phyloP scores from a whole-genome alignment of 2,888 invertebrate species.

The Thysanoteuthis rhombus region DNA sequence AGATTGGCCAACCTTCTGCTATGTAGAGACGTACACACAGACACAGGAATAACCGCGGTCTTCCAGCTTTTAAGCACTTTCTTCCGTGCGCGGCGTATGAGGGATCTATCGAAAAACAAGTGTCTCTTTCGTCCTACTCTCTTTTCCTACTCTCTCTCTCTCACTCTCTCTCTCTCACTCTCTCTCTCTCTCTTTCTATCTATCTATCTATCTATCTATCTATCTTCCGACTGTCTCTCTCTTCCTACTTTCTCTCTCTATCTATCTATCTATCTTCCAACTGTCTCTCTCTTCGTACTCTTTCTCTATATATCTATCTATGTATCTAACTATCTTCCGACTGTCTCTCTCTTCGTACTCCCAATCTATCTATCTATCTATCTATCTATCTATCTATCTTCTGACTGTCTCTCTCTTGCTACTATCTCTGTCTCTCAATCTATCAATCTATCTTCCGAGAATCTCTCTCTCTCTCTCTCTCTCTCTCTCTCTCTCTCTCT shows the following conservation, averaged over 20 bases:
- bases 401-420: neutral
- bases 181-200: neutral
- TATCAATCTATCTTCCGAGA: neutral
- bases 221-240: neutral
- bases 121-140: too few relatives aligned
- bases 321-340: neutral
- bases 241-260: neutral
- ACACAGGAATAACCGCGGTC: too few relatives aligned
- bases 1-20: too few relatives aligned
- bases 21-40: too few relatives aligned
- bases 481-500: neutral
- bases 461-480: too few relatives aligned
- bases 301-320: neutral
- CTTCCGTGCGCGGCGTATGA: too few relatives aligned
- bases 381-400: neutral
- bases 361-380: neutral
- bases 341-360: neutral
- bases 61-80: too few relatives aligned
- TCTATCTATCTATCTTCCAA: neutral
- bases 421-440: neutral
- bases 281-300: neutral
- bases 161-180: too few relatives aligned
- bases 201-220: neutral
- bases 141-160: too few relatives aligned
- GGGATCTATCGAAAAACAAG: too few relatives aligned